phyloP scores from a whole-genome alignment of 2,113 vertebrate genomes.

The Henicopernis longicauda region DNA sequence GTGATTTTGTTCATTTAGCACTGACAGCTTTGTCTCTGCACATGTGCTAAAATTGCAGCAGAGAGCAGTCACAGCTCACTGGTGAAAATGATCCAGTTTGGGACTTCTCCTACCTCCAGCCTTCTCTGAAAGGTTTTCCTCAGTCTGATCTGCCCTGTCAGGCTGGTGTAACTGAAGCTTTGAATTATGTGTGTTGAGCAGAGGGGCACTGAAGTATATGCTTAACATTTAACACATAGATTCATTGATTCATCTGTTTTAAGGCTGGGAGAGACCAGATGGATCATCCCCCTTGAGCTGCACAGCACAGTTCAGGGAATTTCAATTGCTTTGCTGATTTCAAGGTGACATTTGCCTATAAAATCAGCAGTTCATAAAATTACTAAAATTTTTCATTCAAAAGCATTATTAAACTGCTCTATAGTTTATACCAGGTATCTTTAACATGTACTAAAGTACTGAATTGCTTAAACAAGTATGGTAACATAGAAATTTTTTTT shows the following conservation, averaged over 20 bases:
- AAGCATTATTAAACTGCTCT: background rate
- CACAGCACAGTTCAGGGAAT: background rate
- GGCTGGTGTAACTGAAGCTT: background rate
- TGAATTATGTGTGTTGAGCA: background rate
- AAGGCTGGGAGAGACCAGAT: background rate
- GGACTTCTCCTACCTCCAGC: background rate
- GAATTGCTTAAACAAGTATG: background rate
- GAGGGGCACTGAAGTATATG: background rate
- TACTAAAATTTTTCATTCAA: background rate
- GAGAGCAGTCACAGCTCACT: background rate
- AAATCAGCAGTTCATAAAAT: background rate
- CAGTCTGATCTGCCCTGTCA: background rate
- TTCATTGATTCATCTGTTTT: conserved; percentile 26
- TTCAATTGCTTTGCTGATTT: background rate
- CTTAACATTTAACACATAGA: background rate
- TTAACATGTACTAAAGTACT: background rate
- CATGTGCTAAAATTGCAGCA: background rate
- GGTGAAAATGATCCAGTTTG: background rate
- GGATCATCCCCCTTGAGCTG: background rate
- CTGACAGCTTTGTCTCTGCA: background rate
- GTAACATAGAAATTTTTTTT: background rate
- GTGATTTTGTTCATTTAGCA: background rate
- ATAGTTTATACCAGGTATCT: background rate
- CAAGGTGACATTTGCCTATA: background rate
- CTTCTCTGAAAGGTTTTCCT: background rate